A percentile compares a stretch with the other conserved stretches of the same genome.
These are phyloP conservation scores for Chroicocephalus ridibundus DNA, from an alignment of 2,113 vertebrate genomes.

Conservation along the genomic window DNA sequence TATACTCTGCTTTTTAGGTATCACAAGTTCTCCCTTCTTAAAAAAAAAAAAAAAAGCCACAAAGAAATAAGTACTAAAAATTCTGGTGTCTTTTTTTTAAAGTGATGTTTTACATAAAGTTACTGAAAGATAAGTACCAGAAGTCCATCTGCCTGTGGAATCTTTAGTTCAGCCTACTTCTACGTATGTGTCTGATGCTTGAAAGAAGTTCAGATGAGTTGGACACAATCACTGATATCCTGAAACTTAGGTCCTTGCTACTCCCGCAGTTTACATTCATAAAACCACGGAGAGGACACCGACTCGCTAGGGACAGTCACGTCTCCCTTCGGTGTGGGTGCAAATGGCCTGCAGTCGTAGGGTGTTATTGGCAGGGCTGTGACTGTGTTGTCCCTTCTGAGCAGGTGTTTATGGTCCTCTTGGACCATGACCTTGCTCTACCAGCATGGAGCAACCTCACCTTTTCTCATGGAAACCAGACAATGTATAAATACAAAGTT, in stretches of 20 bases:
- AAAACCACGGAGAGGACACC: neutral
- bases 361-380: neutral
- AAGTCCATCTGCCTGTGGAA: neutral
- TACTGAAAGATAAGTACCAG: neutral
- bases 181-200: neutral
- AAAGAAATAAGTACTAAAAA: neutral
- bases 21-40: neutral
- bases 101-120: neutral
- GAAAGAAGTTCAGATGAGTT: neutral
- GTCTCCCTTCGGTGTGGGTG: accelerated
- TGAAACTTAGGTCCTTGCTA: neutral
- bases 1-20: neutral
- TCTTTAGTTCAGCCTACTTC: neutral
- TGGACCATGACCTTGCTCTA: neutral
- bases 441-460: neutral
- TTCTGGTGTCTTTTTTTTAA: neutral
- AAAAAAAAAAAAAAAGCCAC: neutral
- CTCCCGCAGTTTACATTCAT: neutral
- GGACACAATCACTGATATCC: neutral
- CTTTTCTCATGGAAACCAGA: neutral
- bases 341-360: neutral
- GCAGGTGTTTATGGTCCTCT: neutral
- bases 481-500: neutral
- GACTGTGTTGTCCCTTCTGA: neutral
- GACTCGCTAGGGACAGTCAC: neutral